Conservation (phyloP, 2,113 vertebrate genomes). For the Stigmatopora argus region DNA sequence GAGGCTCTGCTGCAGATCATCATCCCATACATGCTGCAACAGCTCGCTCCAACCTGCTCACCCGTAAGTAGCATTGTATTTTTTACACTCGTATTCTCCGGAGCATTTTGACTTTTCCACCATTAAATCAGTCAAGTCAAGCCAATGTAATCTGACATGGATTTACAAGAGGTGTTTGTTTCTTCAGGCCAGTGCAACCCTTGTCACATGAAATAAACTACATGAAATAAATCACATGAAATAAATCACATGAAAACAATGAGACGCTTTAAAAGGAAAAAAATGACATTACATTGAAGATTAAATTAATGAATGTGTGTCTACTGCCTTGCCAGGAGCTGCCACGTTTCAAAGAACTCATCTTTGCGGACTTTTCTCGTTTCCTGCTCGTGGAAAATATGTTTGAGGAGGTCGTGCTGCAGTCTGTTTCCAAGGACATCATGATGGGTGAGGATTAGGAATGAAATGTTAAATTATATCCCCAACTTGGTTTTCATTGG, state of each 20-base stretch:
- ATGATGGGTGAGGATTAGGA: conserved; percentile 77
- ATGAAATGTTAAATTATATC: not conserved
- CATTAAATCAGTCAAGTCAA: not conserved
- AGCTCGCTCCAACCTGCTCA: conserved; percentile 81
- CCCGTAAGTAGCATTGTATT: conserved; percentile 64
- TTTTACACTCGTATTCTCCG: not conserved
- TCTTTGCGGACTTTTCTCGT: conserved; percentile 90
- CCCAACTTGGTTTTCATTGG: not conserved
- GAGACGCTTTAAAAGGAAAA: too few species aligned
- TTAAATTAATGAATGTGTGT: not conserved
- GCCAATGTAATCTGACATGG: not conserved
- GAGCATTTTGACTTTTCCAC: not conserved
- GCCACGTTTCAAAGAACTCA: conserved; percentile 85
- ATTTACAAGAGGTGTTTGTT: not conserved
- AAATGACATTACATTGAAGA: too few species aligned
- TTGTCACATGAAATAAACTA: too few species aligned
- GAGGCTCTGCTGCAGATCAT: conserved; percentile 94
- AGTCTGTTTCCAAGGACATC: conserved; percentile 92
- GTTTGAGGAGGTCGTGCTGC: conserved; percentile 90
- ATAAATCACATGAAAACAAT: too few species aligned
- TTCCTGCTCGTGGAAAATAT: conserved; percentile 91
- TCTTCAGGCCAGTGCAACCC: too few species aligned
- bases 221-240: too few species aligned
- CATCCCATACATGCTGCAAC: conserved; percentile 92
- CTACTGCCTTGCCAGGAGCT: conserved; percentile 73